A percentile compares a stretch with the other conserved stretches of the same genome.
phyloP scores from a whole-genome alignment of 2,113 vertebrate species.

The Oncorhynchus clarkii region DNA sequence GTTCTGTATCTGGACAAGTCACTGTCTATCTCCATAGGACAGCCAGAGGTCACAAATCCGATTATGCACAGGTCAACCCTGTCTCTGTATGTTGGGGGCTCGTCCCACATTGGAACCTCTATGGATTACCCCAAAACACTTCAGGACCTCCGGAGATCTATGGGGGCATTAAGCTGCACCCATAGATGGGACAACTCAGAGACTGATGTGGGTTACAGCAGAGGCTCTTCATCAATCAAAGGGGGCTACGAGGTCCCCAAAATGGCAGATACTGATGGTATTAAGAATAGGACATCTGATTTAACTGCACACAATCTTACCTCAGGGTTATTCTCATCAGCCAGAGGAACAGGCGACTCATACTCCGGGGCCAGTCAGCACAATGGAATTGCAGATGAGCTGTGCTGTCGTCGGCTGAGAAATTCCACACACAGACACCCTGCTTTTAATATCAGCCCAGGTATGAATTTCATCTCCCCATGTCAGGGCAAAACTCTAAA shows the following conservation, averaged over 20 bases:
- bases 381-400: slow-evolving; percentile 65
- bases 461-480: slow-evolving; percentile 61
- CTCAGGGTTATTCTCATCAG: slow-evolving; percentile 56
- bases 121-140: slow-evolving; percentile 22
- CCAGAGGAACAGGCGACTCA: slow-evolving; percentile 41
- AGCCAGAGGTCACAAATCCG: slow-evolving; percentile 29
- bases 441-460: slow-evolving; percentile 48
- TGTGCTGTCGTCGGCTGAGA: slow-evolving; percentile 30
- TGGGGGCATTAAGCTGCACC: background rate
- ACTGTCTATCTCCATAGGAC: slow-evolving; percentile 63
- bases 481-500: slow-evolving; percentile 38
- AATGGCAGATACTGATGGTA: slow-evolving; percentile 29
- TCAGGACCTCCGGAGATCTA: background rate
- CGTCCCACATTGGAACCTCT: slow-evolving; percentile 53
- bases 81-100: slow-evolving; percentile 72
- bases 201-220: slow-evolving; percentile 5
- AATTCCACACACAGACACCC: slow-evolving; percentile 44
- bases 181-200: slow-evolving; percentile 5
- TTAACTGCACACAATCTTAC: slow-evolving; percentile 31
- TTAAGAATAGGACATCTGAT: slow-evolving; percentile 36
- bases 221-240: slow-evolving; percentile 28
- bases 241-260: slow-evolving; percentile 18
- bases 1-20: slow-evolving; percentile 76
- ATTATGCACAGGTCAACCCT: slow-evolving; percentile 72
- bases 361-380: slow-evolving; percentile 49